Evolutionary conservation across 2,113 vertebrate genomes (phyloP), one percentile per base, ranked within the genome.

Genomic region (Oryzias woworae): DNA sequence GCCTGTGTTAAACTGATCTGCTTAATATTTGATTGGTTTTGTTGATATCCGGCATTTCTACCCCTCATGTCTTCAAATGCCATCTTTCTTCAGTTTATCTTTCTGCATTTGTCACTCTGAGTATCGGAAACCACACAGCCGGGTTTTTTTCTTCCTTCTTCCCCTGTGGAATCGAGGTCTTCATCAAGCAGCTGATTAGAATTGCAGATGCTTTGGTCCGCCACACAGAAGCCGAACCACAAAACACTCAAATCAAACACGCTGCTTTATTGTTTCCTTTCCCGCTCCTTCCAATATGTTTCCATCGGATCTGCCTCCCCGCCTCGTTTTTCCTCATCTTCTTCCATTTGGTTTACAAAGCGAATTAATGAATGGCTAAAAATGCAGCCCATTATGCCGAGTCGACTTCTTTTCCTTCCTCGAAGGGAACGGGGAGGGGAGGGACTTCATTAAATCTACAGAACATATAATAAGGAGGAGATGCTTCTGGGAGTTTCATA

Each of bases 101-200:
- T 61, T 63, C 47, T 1, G 2, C 43, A 48, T 58, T 73, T 66
- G 76, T 77, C 82, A 55, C 61, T 53, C 53, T 72, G 56, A 75
- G 63, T 71, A 77, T 73, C 50, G 62, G 65, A 53, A 69, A 36
- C 51, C 54, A 63, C 74, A 59, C 62, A 53, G 50, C 5, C 56
- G 28, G 4, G 56, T 72, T 48, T 60, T 13, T 46, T 2, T 23
- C 54, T 8, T 45, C 57, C 68, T 70, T 46, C 52, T 4, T 23
- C 58, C 13, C 48, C 56, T 44, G 69, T 71, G 81, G 70, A 52
- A 61, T 70, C 31, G 23, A 71, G 79, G 78, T 84, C 68, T 82
- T 82, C 53, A 17, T 77, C 75, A 71, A 62, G 68, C 75, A 68
- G 71, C 81, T 80, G 61, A 87, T 89, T 87, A 80, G 85, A 84